These are phyloP conservation scores for Drosophila persimilis DNA, from an alignment of 1,140 invertebrate species.

Conservation along the genomic window DNA sequence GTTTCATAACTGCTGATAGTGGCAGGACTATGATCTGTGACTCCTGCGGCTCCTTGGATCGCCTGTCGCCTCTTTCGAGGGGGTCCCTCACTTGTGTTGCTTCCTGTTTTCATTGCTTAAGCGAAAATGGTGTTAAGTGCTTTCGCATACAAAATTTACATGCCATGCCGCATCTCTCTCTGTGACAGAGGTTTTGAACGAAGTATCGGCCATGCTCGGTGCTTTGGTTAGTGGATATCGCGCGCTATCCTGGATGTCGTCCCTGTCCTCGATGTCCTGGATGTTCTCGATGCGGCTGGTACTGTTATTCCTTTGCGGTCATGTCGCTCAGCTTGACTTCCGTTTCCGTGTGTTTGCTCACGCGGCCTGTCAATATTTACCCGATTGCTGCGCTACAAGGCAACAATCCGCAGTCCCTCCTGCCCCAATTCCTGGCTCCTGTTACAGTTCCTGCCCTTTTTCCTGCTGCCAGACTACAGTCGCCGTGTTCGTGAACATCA, in stretches of 20 bases:
- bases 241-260: conserved; percentile 15
- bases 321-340: conserved; percentile 75
- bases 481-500: conserved; percentile 55
- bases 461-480: not conserved
- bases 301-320: conserved; percentile 61
- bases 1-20: conserved; percentile 54
- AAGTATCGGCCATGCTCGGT: conserved; percentile 60
- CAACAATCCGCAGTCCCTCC: conserved; percentile 17
- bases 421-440: not conserved
- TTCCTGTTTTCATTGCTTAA: conserved; percentile 71
- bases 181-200: conserved; percentile 65
- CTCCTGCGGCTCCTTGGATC: not conserved
- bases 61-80: no score
- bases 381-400: conserved; percentile 58
- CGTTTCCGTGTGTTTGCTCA: conserved; percentile 68
- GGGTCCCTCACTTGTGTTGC: not conserved
- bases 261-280: conserved; percentile 16
- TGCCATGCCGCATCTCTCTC: conserved; percentile 31
- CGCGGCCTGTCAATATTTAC: conserved; percentile 74
- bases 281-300: conserved; percentile 38
- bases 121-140: conserved; percentile 79
- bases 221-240: conserved; percentile 41
- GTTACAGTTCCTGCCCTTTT: not conserved
- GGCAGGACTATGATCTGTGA: conserved; percentile 42
- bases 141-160: conserved; percentile 82